phyloP scores from a whole-genome alignment of 1,140 invertebrate genomes.

The Halyomorpha halys region DNA sequence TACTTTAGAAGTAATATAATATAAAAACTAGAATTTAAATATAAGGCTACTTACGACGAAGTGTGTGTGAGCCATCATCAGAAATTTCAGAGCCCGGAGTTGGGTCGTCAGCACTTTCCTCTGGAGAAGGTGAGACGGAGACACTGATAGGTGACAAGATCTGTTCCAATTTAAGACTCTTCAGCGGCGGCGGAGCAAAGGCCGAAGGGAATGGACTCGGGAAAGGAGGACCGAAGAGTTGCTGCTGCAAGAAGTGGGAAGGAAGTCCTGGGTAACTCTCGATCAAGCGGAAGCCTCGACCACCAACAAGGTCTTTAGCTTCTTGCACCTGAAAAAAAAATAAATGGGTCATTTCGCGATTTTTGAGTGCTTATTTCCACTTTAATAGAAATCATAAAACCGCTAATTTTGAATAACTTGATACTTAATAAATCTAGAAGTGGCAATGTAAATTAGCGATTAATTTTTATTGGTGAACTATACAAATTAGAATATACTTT shows the following conservation, averaged over 20 bases:
- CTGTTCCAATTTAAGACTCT: constrained; percentile 43
- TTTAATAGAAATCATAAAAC: no score
- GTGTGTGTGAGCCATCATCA: constrained; percentile 40
- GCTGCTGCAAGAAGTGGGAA: constrained; percentile 45
- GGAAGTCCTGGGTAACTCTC: constrained; percentile 44
- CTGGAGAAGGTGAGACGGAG: constrained; percentile 38
- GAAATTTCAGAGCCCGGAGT: constrained; percentile 46
- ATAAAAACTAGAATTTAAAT: not conserved
- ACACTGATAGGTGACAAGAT: constrained; percentile 38
- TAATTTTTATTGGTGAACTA: no score
- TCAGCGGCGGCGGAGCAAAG: constrained; percentile 41
- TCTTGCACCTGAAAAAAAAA: constrained; percentile 38
- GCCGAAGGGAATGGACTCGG: constrained; percentile 42
- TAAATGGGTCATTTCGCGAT: not conserved
- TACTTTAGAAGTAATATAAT: not conserved
- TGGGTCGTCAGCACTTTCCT: constrained; percentile 39
- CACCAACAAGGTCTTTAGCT: constrained; percentile 39
- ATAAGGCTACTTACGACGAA: not conserved
- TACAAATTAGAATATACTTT: no score
- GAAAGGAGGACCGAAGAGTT: constrained; percentile 42
- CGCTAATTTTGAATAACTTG: no score
- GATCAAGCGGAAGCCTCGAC: constrained; percentile 43
- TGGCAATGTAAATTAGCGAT: no score
- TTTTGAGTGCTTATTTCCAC: no score
- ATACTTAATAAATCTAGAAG: no score